Percentiles rank a stretch among this genome's conserved stretches.
These are phyloP conservation scores for Palythoa grandis DNA, from an alignment of 92 coral and sea anemone species.

Conservation along the genomic window DNA sequence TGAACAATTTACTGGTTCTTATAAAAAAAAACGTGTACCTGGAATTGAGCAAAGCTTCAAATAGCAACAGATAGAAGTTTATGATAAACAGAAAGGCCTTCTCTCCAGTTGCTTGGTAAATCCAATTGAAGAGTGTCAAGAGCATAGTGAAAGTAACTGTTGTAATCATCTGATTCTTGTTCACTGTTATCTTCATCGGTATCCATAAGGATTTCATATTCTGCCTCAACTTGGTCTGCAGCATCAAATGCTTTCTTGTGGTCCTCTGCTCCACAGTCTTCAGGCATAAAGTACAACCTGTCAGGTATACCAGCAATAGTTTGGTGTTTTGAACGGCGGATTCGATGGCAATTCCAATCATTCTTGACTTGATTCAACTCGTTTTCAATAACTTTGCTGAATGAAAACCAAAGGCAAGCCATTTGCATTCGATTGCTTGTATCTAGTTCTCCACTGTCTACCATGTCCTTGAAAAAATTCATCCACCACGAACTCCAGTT, in stretches of 20 bases:
- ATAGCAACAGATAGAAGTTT: slow-evolving; percentile 53
- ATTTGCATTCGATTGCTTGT: slow-evolving; percentile 39
- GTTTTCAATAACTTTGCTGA: slow-evolving; percentile 38
- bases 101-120: slow-evolving; percentile 55
- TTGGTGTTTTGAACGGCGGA: slow-evolving; percentile 46
- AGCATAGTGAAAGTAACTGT: slow-evolving; percentile 46
- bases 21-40: not conserved
- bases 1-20: not conserved
- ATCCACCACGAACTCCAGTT: slow-evolving; percentile 65
- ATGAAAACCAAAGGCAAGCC: slow-evolving; percentile 51
- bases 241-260: slow-evolving; percentile 48
- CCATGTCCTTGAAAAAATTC: slow-evolving; percentile 30
- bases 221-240: slow-evolving; percentile 39
- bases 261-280: slow-evolving; percentile 49
- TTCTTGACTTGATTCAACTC: slow-evolving; percentile 47
- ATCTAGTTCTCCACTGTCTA: slow-evolving; percentile 19
- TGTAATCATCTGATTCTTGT: slow-evolving; percentile 55
- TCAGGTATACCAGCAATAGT: slow-evolving; percentile 51
- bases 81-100: slow-evolving; percentile 52
- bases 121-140: slow-evolving; percentile 49
- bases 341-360: slow-evolving; percentile 38
- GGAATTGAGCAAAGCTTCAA: not conserved
- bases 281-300: slow-evolving; percentile 43
- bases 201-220: slow-evolving; percentile 38
- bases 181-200: slow-evolving; percentile 7